Evolutionary conservation across 2,888 invertebrate genomes (phyloP), one percentile per base, ranked within the genome.

Genomic region (Xestia sexstrigata): DNA sequence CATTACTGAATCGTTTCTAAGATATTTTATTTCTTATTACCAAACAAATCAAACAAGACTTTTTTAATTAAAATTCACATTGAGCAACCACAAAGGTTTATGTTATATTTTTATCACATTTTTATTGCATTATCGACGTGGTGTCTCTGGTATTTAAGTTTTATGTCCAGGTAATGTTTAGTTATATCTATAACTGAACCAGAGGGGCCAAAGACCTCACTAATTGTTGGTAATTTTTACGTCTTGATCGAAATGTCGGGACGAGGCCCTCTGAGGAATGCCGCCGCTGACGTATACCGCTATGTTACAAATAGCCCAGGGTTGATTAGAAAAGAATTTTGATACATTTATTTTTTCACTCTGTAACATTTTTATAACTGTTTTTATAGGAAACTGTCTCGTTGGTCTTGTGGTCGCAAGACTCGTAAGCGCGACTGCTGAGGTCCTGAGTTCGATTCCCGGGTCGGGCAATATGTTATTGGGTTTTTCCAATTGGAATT

Each of bases 171-270:
- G 66, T 77, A 47, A 73, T 76, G 39, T 77, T 80, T 78, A 79
- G 82, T 86, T 83, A 79, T 84, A 65, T 65, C 73, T 75, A 85
- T 82, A 79, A 82, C 78, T 81, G 76, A 83, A 79, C 70, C 78
- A 78, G 49, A 62, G 82, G 88, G 94, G 91, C 91, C 93, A 85
- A 80, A 83, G 93, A 82, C 88, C 93, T 89, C 88, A 90, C 92
- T 95, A 95, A 95, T 95, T 95, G 93, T 91, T 85, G 89, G 93
- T 94, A 93, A 94, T 94, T 94, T 94, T 94, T 91, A 94, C 91
- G 90, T 93, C 92, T 93, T 91, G 92, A 93, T 94, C 90, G 90
- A 92, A 92, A 91, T 90, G 91, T 86, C 82, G 84, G 76, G 77
- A 88, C 70, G 88, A 88, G 86, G 90, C 82, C 89, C 85, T 66